phyloP scores from a whole-genome alignment of 2,888 invertebrate species.

The Seladonia tumulorum region DNA sequence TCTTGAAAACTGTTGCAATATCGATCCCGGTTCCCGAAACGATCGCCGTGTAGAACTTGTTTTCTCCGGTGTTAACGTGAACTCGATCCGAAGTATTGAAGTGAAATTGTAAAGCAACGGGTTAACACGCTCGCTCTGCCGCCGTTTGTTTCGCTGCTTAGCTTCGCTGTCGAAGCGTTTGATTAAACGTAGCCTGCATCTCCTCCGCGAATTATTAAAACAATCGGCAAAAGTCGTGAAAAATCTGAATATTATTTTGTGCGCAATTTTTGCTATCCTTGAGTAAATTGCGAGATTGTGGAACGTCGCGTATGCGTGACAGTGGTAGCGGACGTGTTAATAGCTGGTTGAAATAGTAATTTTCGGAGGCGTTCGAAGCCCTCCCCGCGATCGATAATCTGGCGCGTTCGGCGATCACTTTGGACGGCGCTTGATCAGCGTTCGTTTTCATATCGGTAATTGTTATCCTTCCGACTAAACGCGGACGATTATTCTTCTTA shows the following conservation, averaged over 20 bases:
- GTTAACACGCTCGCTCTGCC: not conserved
- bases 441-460: slow-evolving; percentile 59
- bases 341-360: not conserved
- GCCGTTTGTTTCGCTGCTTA: not conserved
- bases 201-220: not conserved
- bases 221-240: not conserved
- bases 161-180: not conserved
- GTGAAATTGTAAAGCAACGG: not conserved
- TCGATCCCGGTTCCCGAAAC: not conserved
- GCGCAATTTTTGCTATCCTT: not conserved
- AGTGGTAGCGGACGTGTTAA: not conserved
- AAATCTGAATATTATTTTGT: not conserved
- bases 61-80: not conserved
- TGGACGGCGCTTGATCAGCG: slow-evolving; percentile 50
- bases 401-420: slow-evolving; percentile 51
- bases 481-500: slow-evolving; percentile 43
- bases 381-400: not conserved
- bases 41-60: not conserved
- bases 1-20: not conserved
- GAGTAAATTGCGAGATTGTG: no score
- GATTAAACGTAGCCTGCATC: not conserved
- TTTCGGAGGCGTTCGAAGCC: not conserved
- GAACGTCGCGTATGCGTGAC: not conserved
- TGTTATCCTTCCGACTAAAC: slow-evolving; percentile 53
- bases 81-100: not conserved